Base-by-base conservation (phyloP, 2,888 invertebrate species). In the Agrilus mali region DNA sequence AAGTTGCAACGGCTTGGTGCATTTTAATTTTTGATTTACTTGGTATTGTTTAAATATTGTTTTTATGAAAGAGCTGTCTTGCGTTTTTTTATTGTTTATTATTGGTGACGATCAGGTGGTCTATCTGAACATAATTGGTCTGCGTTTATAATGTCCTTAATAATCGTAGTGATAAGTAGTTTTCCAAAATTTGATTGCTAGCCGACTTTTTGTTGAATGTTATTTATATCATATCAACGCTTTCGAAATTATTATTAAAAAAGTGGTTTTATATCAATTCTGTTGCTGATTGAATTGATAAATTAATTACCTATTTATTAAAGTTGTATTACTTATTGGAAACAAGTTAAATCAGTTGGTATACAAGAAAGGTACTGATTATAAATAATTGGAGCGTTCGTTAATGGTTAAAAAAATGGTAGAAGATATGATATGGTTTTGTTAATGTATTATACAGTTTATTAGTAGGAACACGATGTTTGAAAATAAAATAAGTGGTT, bases 1-100 rank as follows among this genome's bases (percentile, higher is more conserved):
- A 77, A 6, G 78, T 75, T 77, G 71, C 72, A 71, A 71, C 72
- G 73, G 77, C 75, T 73, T 72, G 81, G 78, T 80, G 82, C 82
- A 78, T 73, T 81, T 81, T 78, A 75, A 17, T 34, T 8, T 31
- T 16, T 42, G 16, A 47, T 45, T 43, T 43, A 47, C 45, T 47
- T 20, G 20, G 20, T 20, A 43, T 52, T 45, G 46, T 44, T 47
- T 39, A 47, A 27, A 40, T 38, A 33, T 40, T 41, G 43, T 33
- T 27, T 40, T 47, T 45, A 38, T 53, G 51, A 50, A 51, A 51
- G 51, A 54, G 50, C 50, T 52, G 50, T 33, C 44, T 37, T 47
- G 42, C 37, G 44, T 40, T 47, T 47, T 17, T 7, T 15, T 40
- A 5, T 42, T 20, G 20, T 7, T 5, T 3, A 20, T 20, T 20